A percentile compares a stretch with the other conserved stretches of the same genome.
These are phyloP conservation scores for Agapornis roseicollis DNA, from an alignment of 2,113 vertebrate genomes.

Conservation along the genomic window DNA sequence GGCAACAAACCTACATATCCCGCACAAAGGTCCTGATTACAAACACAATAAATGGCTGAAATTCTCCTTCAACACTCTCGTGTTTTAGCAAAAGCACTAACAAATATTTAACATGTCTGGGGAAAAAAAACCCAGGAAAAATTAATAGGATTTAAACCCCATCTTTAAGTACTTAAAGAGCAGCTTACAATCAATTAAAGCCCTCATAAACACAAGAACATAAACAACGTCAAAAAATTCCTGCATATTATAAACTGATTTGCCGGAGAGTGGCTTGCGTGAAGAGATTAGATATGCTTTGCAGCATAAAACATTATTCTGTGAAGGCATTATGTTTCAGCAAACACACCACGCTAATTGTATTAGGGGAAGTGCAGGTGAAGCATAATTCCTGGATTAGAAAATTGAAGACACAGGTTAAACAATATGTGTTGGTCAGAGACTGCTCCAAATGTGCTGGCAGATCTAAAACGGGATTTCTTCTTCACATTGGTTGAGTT, in stretches of 20 bases:
- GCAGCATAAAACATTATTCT: conserved; percentile 54
- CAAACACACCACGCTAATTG: conserved; percentile 54
- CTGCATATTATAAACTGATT: conserved; percentile 57
- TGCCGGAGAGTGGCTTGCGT: background rate
- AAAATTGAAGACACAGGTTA: background rate
- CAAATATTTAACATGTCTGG: background rate
- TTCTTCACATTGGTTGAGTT: background rate
- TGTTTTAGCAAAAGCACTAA: background rate
- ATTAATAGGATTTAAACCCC: conserved; percentile 12
- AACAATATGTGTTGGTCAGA: background rate
- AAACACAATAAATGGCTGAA: background rate
- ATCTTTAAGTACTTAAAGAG: conserved; percentile 26
- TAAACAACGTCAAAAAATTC: conserved; percentile 28
- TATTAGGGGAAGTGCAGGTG: conserved; percentile 49
- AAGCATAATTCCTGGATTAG: conserved; percentile 51
- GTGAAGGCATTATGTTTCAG: conserved; percentile 54
- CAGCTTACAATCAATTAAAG: conserved; percentile 54
- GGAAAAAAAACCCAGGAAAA: background rate
- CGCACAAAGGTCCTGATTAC: background rate
- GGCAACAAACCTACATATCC: background rate
- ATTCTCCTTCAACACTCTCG: background rate
- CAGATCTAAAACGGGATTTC: background rate
- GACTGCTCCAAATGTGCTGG: background rate
- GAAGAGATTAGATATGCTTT: conserved; percentile 63
- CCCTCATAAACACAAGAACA: conserved; percentile 1